Evolutionary conservation across 2,797 vertebrate genomes (phyloP).

Genomic region (Dermochelys coriacea): DNA sequence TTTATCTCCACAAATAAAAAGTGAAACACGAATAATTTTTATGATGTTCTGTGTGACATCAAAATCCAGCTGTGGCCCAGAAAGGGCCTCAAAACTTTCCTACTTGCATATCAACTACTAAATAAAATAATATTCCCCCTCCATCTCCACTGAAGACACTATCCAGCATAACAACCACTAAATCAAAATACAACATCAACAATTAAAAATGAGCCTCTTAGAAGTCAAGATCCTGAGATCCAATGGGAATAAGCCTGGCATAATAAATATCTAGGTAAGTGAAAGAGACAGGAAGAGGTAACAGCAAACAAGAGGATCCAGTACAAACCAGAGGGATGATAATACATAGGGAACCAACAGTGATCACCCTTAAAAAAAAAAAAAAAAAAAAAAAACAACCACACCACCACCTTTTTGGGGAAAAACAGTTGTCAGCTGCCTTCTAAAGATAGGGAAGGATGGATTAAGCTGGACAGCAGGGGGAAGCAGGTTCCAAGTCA

Average conservation of each 20-base stretch:
- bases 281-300: neutral
- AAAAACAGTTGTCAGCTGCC: neutral
- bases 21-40: neutral
- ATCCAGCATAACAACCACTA: neutral
- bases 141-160: neutral
- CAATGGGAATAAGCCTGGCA: neutral
- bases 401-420: neutral
- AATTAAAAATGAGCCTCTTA: neutral
- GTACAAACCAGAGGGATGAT: neutral
- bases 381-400: neutral
- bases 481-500: neutral
- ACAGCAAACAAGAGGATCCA: neutral
- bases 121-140: neutral
- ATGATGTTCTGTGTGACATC: neutral
- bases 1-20: constrained; percentile 29
- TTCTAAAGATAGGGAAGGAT: neutral
- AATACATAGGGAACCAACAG: neutral
- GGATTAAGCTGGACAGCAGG: neutral
- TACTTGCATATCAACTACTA: neutral
- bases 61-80: neutral
- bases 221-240: neutral
- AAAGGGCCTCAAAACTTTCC: neutral
- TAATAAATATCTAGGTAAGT: neutral
- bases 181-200: neutral
- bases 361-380: neutral